phyloP scores from a whole-genome alignment of 2,113 vertebrate species.

The Puntigrus tetrazona region DNA sequence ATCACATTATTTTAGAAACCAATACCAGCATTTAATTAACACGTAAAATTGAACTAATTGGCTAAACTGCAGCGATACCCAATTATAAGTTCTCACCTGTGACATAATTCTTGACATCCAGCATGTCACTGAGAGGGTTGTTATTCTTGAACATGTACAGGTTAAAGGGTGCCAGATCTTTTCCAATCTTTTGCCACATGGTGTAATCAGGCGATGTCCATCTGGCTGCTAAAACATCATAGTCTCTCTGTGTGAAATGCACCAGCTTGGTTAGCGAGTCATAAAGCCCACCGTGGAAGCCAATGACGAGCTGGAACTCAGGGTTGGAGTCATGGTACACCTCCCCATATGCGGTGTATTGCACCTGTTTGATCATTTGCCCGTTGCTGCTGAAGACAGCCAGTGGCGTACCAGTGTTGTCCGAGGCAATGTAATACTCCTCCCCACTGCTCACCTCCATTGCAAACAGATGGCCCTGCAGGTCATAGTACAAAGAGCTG shows the following conservation, averaged over 20 bases:
- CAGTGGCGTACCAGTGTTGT: conserved; percentile 94
- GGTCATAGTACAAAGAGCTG: conserved; percentile 94
- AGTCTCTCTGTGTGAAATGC: conserved; percentile 97
- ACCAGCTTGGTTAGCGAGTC: conserved; percentile 95
- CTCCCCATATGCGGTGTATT: conserved; percentile 97
- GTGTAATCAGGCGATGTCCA: conserved; percentile 97
- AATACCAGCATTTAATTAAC: not conserved
- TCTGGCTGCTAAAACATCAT: conserved; percentile 92
- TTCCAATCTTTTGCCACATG: conserved; percentile 95
- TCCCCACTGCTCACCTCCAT: conserved; percentile 99
- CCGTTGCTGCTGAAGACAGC: conserved; percentile 98
- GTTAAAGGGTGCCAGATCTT: conserved; percentile 92
- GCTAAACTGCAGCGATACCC: not conserved
- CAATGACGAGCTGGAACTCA: conserved; percentile 95
- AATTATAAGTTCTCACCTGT: conserved; percentile 79
- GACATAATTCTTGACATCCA: conserved; percentile 96
- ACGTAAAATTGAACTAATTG: not conserved
- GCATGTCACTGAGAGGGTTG: conserved; percentile 96
- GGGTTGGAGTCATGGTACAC: conserved; percentile 97
- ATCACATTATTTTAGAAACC: not conserved
- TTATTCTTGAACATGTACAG: conserved; percentile 99
- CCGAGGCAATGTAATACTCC: conserved; percentile 95
- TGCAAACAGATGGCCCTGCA: conserved; percentile 97
- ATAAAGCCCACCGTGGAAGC: conserved; percentile 97
- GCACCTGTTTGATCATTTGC: conserved; percentile 97